These are phyloP conservation scores for Eriosoma lanigerum DNA, from an alignment of 1,140 invertebrate species.

Conservation along the genomic window DNA sequence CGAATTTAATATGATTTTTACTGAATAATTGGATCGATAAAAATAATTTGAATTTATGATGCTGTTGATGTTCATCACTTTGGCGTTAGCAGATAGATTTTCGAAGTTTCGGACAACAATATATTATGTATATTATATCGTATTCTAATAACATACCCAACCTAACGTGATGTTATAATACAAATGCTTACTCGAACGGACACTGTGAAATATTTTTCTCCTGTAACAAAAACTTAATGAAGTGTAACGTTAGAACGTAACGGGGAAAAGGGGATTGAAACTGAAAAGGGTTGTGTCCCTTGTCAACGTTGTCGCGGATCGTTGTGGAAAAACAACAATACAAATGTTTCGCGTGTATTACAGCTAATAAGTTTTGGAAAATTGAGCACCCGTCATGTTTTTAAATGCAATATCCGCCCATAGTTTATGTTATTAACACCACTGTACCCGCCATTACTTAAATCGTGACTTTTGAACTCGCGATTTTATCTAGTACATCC, in stretches of 20 bases:
- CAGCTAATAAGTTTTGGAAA: slow-evolving; percentile 30
- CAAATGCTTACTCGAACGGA: slow-evolving; percentile 15
- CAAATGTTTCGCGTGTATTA: slow-evolving; percentile 24
- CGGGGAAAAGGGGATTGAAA: slow-evolving; percentile 36
- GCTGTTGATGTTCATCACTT: too few species aligned
- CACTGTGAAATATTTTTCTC: slow-evolving; percentile 11
- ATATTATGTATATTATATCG: too few species aligned
- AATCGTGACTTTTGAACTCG: slow-evolving; percentile 10
- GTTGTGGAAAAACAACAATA: slow-evolving; percentile 26
- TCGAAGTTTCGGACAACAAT: background rate
- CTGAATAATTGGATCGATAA: too few species aligned
- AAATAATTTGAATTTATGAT: too few species aligned
- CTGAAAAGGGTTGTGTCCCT: slow-evolving; percentile 30
- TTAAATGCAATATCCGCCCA: slow-evolving; percentile 35
- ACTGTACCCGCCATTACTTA: slow-evolving; percentile 16
- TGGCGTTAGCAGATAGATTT: too few species aligned
- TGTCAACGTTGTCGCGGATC: slow-evolving; percentile 1
- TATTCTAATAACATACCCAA: too few species aligned
- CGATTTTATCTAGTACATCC: slow-evolving; percentile 25
- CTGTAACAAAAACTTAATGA: slow-evolving; percentile 28
- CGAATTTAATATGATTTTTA: too few species aligned
- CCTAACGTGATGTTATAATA: too few species aligned
- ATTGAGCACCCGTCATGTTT: slow-evolving; percentile 28
- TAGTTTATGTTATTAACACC: background rate
- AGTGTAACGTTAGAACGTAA: slow-evolving; percentile 20